Conservation (phyloP, 2,797 vertebrate species). For the Xiphophorus birchmanni region DNA sequence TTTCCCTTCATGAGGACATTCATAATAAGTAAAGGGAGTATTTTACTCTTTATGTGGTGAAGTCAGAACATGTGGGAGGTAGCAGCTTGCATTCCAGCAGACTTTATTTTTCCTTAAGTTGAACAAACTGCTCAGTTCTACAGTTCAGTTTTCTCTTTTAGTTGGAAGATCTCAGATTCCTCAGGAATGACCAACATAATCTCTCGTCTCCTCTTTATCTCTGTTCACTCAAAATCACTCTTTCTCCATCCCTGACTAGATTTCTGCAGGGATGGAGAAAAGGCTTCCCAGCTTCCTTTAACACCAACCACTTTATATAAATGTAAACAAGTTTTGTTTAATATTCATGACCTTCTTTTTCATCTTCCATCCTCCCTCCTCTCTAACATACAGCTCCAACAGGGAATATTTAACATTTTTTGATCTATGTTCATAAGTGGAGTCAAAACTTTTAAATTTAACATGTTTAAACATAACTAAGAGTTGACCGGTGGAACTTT, state of each 20-base stretch:
- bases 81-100: conserved; percentile 10
- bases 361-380: background rate
- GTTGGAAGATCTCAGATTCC: background rate
- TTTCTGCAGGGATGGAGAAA: background rate
- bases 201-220: background rate
- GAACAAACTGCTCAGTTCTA: background rate
- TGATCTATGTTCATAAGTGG: background rate
- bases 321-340: conserved; percentile 26
- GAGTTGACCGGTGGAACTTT: background rate
- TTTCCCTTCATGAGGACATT: background rate
- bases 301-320: background rate
- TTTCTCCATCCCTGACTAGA: conserved; percentile 17
- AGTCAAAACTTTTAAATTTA: background rate
- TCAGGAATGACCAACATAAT: background rate
- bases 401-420: background rate
- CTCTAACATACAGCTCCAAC: background rate
- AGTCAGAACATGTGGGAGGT: conserved; percentile 23
- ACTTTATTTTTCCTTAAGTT: conserved; percentile 5
- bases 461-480: background rate
- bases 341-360: conserved; percentile 20
- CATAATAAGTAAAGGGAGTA: conserved; percentile 6
- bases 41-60: conserved; percentile 12
- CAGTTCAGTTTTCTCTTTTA: conserved; percentile 7
- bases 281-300: conserved; percentile 16
- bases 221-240: conserved; percentile 2